A percentile compares a stretch with the other conserved stretches of the same genome.
Conservation (phyloP, 2,797 vertebrate genomes). For the Geotrypetes seraphini region DNA sequence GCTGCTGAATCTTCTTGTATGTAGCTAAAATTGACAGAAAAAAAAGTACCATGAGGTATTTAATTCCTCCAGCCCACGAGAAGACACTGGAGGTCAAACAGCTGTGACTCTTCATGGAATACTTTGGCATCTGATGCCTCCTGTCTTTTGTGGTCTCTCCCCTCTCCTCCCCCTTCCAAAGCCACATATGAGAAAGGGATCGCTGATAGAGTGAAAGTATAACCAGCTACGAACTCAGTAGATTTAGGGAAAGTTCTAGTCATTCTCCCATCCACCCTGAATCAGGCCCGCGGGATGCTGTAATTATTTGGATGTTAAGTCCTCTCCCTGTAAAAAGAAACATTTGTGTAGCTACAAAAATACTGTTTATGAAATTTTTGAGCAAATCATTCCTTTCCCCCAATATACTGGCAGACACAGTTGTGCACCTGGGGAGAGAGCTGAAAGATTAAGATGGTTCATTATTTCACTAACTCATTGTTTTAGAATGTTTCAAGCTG, state of each 20-base stretch:
- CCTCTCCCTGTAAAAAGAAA: slow-evolving; percentile 32
- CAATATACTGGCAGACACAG: slow-evolving; percentile 13
- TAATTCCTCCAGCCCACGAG: slow-evolving; percentile 50
- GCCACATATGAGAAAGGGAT: slow-evolving; percentile 45
- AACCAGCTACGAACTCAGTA: slow-evolving; percentile 44
- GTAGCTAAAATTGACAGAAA: slow-evolving; percentile 33
- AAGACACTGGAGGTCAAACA: slow-evolving; percentile 64
- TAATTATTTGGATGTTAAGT: slow-evolving; percentile 42
- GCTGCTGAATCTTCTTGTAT: slow-evolving; percentile 31
- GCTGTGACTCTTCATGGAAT: slow-evolving; percentile 60
- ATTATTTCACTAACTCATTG: slow-evolving; percentile 24
- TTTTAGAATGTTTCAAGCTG: slow-evolving; percentile 23
- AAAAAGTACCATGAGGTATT: slow-evolving; percentile 48
- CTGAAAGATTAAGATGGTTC: slow-evolving; percentile 24
- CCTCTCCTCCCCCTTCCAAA: slow-evolving; percentile 19
- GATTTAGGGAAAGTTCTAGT: slow-evolving; percentile 35
- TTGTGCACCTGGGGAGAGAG: slow-evolving; percentile 17
- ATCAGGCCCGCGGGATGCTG: slow-evolving; percentile 33
- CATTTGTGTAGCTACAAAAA: slow-evolving; percentile 24
- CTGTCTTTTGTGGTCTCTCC: slow-evolving; percentile 36
- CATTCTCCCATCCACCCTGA: slow-evolving; percentile 37
- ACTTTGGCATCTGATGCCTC: slow-evolving; percentile 54
- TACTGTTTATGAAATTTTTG: slow-evolving; percentile 29
- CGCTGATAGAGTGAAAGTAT: slow-evolving; percentile 34
- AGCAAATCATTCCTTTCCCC: slow-evolving; percentile 29